Percentiles rank a stretch among this genome's conserved stretches.
phyloP scores from a whole-genome alignment of 2,113 vertebrate species.

The Mastomys coucha region DNA sequence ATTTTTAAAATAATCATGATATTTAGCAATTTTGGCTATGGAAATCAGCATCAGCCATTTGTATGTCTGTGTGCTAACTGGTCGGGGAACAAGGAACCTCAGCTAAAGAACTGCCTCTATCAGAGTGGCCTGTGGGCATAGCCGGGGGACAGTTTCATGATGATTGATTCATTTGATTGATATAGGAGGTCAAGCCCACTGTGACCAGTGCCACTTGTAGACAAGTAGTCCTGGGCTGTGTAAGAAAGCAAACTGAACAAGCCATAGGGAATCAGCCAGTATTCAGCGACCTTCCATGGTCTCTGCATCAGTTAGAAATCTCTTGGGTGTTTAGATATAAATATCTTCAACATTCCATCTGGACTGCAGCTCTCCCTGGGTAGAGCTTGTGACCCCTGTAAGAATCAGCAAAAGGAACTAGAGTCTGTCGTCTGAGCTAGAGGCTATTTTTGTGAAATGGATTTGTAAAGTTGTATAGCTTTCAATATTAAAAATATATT shows the following conservation, averaged over 20 bases:
- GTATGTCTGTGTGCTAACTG: not conserved
- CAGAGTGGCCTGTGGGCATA: not conserved
- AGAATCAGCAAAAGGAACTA: not conserved
- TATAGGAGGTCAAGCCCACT: not conserved
- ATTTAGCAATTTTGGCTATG: not conserved
- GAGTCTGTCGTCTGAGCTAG: not conserved
- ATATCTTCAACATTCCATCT: not conserved
- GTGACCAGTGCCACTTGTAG: not conserved
- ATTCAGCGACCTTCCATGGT: not conserved
- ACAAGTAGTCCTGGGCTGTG: too few species aligned
- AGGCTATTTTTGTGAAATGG: not conserved
- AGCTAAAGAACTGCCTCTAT: not conserved
- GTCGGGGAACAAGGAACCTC: not conserved
- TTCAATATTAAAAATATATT: constrained; percentile 7
- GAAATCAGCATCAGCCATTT: not conserved
- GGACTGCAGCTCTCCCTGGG: not conserved
- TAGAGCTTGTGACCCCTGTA: not conserved
- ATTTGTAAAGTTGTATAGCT: not conserved
- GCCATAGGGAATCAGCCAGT: not conserved
- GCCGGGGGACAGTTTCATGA: not conserved
- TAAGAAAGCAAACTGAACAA: not conserved
- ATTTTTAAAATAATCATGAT: not conserved
- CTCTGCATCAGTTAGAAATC: not conserved
- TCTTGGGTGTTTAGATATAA: not conserved
- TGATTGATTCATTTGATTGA: not conserved